A percentile compares a stretch with the other conserved stretches of the same genome.
Evolutionary conservation across 2,113 vertebrate genomes (phyloP).

Genomic region (Ophthalmolycus amberensis): DNA sequence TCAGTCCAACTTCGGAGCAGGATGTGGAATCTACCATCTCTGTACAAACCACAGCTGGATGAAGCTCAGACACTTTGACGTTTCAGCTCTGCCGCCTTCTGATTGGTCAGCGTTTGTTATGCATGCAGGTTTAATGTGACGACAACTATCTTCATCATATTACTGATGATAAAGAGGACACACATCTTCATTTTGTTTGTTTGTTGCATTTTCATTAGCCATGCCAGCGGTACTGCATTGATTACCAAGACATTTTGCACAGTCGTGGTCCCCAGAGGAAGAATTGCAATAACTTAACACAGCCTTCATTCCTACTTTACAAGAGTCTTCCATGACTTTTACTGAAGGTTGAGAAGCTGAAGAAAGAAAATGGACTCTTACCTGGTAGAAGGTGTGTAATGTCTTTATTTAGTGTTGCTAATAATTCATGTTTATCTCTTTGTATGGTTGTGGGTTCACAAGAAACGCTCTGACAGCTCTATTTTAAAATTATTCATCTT

Average conservation of each 20-base stretch:
- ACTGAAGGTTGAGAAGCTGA: background rate
- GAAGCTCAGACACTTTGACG: conserved; percentile 1
- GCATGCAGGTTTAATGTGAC: background rate
- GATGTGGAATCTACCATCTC: conserved; percentile 77
- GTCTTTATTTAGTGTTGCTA: background rate
- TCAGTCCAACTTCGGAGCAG: conserved; percentile 57
- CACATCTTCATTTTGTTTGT: background rate
- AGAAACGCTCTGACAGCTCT: too few species aligned
- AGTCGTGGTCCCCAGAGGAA: background rate
- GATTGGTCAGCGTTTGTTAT: background rate
- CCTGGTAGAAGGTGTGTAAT: background rate
- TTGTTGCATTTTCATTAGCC: background rate
- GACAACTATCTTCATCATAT: background rate
- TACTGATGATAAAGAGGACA: background rate
- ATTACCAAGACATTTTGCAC: too few species aligned
- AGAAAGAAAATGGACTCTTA: too few species aligned
- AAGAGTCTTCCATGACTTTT: background rate
- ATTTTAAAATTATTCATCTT: too few species aligned
- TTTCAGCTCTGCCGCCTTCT: conserved; percentile 5
- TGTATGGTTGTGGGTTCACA: too few species aligned
- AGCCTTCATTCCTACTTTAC: background rate
- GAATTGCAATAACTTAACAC: too few species aligned
- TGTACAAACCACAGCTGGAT: conserved; percentile 54
- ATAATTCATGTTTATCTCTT: background rate
- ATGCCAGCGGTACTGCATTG: too few species aligned